A percentile compares a stretch with the other conserved stretches of the same genome.
Evolutionary conservation across 2,113 vertebrate species (phyloP).

Genomic region (Brachyhypopomus gauderio): DNA sequence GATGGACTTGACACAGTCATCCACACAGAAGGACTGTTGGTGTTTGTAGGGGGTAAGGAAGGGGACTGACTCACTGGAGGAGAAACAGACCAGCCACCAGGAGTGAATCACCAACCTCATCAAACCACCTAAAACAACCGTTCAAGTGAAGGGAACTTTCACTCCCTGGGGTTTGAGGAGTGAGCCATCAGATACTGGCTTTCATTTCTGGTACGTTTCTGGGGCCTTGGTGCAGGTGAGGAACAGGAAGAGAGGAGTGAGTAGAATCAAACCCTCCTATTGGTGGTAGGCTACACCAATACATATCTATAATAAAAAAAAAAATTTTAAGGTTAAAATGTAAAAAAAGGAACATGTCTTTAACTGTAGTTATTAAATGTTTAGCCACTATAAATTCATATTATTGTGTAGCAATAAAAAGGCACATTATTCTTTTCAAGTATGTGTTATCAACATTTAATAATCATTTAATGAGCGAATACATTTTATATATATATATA

Average conservation of each 20-base stretch:
- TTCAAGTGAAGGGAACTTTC: slow-evolving; percentile 68
- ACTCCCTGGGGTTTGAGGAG: slow-evolving; percentile 50
- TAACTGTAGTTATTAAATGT: neutral
- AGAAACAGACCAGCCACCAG: slow-evolving; percentile 54
- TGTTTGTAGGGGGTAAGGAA: slow-evolving; percentile 37
- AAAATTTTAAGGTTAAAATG: too few species aligned
- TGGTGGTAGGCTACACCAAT: too few species aligned
- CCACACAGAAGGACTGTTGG: slow-evolving; percentile 29
- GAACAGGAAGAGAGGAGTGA: slow-evolving; percentile 46
- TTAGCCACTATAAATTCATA: too few species aligned
- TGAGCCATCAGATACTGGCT: slow-evolving; percentile 57
- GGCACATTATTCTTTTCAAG: too few species aligned
- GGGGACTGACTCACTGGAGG: slow-evolving; percentile 67
- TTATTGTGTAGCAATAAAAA: neutral
- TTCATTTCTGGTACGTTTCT: slow-evolving; percentile 31
- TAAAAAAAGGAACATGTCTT: neutral
- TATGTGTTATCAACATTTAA: neutral
- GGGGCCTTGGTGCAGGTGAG: slow-evolving; percentile 17
- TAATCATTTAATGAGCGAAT: neutral
- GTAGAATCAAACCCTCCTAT: slow-evolving; percentile 45
- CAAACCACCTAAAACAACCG: slow-evolving; percentile 45
- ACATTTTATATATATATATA: too few species aligned
- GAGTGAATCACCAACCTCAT: slow-evolving; percentile 65
- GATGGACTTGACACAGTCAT: slow-evolving; percentile 33
- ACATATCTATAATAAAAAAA: too few species aligned